A percentile compares a stretch with the other conserved stretches of the same genome.
These are phyloP conservation scores for Atta colombica DNA, from an alignment of 1,140 invertebrate genomes.

Conservation along the genomic window DNA sequence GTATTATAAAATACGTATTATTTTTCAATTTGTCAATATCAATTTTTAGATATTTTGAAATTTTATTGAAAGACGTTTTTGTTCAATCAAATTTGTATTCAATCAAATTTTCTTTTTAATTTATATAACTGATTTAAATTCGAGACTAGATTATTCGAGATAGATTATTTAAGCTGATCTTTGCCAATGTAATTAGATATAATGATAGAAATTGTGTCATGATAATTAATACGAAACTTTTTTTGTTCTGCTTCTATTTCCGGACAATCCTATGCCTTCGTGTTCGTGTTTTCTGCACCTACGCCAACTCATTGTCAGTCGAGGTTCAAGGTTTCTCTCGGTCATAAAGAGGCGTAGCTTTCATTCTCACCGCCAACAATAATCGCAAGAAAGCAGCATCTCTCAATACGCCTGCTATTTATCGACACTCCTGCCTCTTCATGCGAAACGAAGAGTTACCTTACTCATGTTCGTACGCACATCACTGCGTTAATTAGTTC, in stretches of 20 bases:
- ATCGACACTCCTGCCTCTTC: conserved; percentile 45
- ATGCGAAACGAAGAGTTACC: neutral
- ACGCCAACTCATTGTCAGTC: neutral
- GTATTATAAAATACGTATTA: neutral
- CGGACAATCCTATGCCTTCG: conserved; percentile 27
- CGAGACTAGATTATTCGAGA: neutral
- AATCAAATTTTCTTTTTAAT: neutral
- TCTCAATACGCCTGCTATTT: conserved; percentile 4
- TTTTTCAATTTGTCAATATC: neutral
- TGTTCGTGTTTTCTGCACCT: conserved; percentile 10
- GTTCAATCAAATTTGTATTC: too few relatives aligned
- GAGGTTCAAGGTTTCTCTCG: conserved; percentile 31
- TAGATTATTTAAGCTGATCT: neutral
- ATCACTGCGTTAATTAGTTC: conserved; percentile 70
- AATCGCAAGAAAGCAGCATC: conserved; percentile 33
- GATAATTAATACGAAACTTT: neutral
- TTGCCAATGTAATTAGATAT: neutral
- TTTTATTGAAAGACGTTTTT: neutral
- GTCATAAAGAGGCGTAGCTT: conserved; percentile 25
- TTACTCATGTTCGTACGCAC: neutral
- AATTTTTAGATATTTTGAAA: neutral
- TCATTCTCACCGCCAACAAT: conserved; percentile 45
- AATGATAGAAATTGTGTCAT: neutral
- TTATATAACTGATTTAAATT: neutral
- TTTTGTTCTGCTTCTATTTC: conserved; percentile 12